Base-by-base conservation (phyloP, 2,113 vertebrate genomes). In the Actinemys pallida region DNA sequence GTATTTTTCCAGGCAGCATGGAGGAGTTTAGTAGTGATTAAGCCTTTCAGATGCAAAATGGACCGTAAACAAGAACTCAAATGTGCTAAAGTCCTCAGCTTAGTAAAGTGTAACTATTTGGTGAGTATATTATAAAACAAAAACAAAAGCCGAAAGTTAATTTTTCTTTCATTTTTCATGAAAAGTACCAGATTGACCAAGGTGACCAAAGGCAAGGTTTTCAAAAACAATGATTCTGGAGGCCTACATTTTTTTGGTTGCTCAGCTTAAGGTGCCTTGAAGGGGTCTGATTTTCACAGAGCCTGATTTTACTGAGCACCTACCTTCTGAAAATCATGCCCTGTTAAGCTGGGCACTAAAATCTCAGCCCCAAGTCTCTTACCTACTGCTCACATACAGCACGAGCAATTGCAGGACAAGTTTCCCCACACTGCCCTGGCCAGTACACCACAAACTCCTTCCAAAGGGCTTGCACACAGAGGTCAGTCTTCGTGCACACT, bases 1-100 rank as follows among this genome's bases (percentile, higher is more conserved):
- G 6, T 96, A 75, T 69, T 97, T 94, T 95, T 97, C 93, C 93
- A 96, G 94, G 88, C 72, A 95, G 86, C 45, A 35, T 94, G n/a
- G 27, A 75, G 80, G 90, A 81, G 2, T 79, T 42, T 89, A 93
- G 81, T 85, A 52, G 65, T 94, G 86, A 88, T 96, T 96, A 91
- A 95, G 79, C 62, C 86, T 9, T 35, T 84, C 88, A 90, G 52
- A 91, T 20, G 53, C 81, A 89, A 78, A 35, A 19, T 3, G 29
- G 84, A 75, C n/a, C 42, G 52, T 35, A 4, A 10, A 24, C 24
- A 22, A 25, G 75, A 78, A 81, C 42, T 22, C 84, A 20, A 87
- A 90, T 56, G 88, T 54, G 14, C 76, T 31, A n/a, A 2, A 8
- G 62, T 88, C 25, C 42, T 93, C 84, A 93, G 13, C 50, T 86